phyloP scores from a whole-genome alignment of 2,888 invertebrate genomes.

The Diarsia mendica region DNA sequence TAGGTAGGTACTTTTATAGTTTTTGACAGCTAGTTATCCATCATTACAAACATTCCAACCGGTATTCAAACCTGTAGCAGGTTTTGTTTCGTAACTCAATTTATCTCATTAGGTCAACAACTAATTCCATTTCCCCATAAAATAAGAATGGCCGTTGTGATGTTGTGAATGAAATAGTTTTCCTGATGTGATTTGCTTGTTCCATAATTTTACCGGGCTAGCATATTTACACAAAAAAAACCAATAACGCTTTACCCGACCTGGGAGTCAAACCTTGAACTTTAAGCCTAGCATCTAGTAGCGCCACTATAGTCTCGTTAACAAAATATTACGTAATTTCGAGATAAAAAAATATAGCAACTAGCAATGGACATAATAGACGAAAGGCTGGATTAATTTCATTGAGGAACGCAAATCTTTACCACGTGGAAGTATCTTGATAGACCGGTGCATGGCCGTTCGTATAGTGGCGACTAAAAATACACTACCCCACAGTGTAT shows the following conservation, averaged over 20 bases:
- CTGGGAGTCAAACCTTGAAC: not conserved
- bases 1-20: too few relatives aligned
- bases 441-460: too few relatives aligned
- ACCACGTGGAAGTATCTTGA: not conserved
- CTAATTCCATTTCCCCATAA: not conserved
- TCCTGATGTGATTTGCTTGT: not conserved
- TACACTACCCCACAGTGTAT: too few relatives aligned
- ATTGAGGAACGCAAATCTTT: too few relatives aligned
- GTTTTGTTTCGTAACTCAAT: constrained; percentile 16
- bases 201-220: too few relatives aligned
- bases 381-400: not conserved
- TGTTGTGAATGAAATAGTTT: not conserved
- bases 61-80: constrained; percentile 9
- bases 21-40: not conserved
- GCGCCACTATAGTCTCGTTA: not conserved
- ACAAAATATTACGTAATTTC: not conserved
- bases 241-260: not conserved
- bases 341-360: not conserved
- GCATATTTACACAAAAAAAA: not conserved
- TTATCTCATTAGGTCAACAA: not conserved
- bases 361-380: not conserved
- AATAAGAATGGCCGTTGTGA: not conserved
- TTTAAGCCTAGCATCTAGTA: too few relatives aligned
- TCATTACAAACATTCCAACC: constrained; percentile 19
- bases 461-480: too few relatives aligned